Evolutionary conservation across 1,140 invertebrate species (phyloP).

Genomic region (Cyclargus thomasi): DNA sequence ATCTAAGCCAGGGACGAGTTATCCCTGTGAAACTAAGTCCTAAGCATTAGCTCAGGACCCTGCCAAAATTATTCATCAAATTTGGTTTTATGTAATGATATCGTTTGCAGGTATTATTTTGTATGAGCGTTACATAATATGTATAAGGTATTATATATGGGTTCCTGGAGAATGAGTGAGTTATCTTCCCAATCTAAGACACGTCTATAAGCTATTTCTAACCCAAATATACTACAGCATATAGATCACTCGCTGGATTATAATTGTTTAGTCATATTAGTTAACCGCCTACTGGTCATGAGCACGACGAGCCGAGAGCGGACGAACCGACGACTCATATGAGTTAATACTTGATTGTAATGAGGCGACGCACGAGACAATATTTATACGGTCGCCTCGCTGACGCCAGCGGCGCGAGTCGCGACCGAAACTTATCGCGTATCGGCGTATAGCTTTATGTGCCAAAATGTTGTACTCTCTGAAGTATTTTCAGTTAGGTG

Average conservation of each 20-base stretch:
- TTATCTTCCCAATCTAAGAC: too few relatives aligned
- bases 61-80: too few relatives aligned
- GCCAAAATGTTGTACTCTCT: conserved; percentile 6
- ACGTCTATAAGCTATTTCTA: too few relatives aligned
- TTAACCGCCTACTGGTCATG: background rate
- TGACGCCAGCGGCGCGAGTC: conserved; percentile 1
- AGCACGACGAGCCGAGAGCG: background rate
- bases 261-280: background rate
- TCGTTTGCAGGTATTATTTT: too few relatives aligned
- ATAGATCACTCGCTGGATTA: background rate
- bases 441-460: background rate
- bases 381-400: conserved; percentile 1
- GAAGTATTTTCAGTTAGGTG: background rate
- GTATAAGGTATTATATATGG: too few relatives aligned
- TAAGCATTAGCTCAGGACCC: too few relatives aligned
- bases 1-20: too few relatives aligned
- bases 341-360: background rate
- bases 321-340: background rate
- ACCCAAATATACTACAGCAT: background rate
- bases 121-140: too few relatives aligned
- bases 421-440: background rate
- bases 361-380: conserved; percentile 1
- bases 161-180: too few relatives aligned
- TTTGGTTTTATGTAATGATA: too few relatives aligned
- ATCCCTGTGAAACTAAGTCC: too few relatives aligned